Evolutionary conservation across 2,888 invertebrate species (phyloP).

Genomic region (Drosophila antonietae): DNA sequence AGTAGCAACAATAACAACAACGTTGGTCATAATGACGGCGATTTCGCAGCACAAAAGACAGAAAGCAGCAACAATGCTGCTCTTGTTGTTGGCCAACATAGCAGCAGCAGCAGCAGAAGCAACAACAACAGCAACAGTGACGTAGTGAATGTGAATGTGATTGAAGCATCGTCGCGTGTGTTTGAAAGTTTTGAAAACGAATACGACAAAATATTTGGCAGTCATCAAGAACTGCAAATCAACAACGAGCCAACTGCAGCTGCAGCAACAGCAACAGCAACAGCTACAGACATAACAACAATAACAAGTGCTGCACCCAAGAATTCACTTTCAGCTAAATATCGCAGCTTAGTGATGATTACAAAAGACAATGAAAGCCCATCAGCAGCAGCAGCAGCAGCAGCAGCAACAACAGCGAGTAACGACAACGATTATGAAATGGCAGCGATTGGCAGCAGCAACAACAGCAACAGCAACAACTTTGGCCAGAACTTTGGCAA

Average conservation of each 20-base stretch:
- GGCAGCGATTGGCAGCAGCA: slow-evolving; percentile 46
- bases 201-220: slow-evolving; percentile 75
- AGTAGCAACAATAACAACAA: slow-evolving; percentile 40
- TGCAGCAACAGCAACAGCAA: slow-evolving; percentile 34
- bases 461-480: slow-evolving; percentile 41
- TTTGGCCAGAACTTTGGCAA: slow-evolving; percentile 67
- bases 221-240: slow-evolving; percentile 41
- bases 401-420: slow-evolving; percentile 36
- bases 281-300: slow-evolving; percentile 18
- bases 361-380: slow-evolving; percentile 88
- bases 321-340: slow-evolving; percentile 87
- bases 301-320: slow-evolving; percentile 61
- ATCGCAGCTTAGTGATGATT: slow-evolving; percentile 95
- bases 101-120: slow-evolving; percentile 14
- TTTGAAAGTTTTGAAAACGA: slow-evolving; percentile 75
- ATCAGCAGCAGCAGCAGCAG: slow-evolving; percentile 32
- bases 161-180: slow-evolving; percentile 55
- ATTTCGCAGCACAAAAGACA: slow-evolving; percentile 76
- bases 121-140: slow-evolving; percentile 62
- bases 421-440: slow-evolving; percentile 66
- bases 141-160: slow-evolving; percentile 46
- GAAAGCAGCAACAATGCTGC: slow-evolving; percentile 32
- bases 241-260: slow-evolving; percentile 29
- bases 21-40: slow-evolving; percentile 71
- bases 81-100: slow-evolving; percentile 55